Percentiles rank a stretch among this genome's conserved stretches.
Evolutionary conservation across 2,113 vertebrate species (phyloP).

Genomic region (Hemiprocne comata): DNA sequence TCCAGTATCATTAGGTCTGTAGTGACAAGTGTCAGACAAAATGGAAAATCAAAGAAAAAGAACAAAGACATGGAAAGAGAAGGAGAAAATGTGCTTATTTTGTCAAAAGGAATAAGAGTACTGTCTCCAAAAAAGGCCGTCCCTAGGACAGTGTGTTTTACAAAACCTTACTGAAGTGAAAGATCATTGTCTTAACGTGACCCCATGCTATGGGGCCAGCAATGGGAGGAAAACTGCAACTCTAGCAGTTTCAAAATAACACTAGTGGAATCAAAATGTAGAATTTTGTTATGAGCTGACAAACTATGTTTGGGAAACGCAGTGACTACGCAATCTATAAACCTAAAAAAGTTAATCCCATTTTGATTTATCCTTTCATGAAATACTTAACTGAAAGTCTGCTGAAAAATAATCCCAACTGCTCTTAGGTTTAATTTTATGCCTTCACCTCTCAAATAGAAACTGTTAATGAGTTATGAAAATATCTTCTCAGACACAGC

Average conservation of each 20-base stretch:
- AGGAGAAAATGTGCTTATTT: background rate
- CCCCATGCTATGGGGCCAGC: background rate
- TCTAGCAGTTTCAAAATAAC: background rate
- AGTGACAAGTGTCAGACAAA: background rate
- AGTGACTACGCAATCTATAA: background rate
- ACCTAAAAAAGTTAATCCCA: background rate
- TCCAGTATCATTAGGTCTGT: background rate
- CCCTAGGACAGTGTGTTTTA: background rate
- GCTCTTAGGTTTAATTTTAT: background rate
- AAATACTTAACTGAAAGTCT: background rate
- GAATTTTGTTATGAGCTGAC: background rate
- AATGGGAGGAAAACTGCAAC: background rate
- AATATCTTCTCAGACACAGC: conserved; percentile 6
- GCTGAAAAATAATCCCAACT: background rate
- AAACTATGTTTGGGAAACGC: background rate
- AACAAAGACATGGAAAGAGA: background rate
- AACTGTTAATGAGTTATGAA: conserved; percentile 18
- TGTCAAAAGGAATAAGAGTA: background rate
- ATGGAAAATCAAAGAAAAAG: background rate
- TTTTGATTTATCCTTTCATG: background rate
- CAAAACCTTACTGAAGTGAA: background rate
- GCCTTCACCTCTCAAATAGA: conserved; percentile 1
- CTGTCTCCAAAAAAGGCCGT: background rate
- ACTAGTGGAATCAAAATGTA: background rate
- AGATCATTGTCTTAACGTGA: background rate